phyloP scores from a whole-genome alignment of 2,888 invertebrate species.

The Kuschelorhynchus macadamiae region DNA sequence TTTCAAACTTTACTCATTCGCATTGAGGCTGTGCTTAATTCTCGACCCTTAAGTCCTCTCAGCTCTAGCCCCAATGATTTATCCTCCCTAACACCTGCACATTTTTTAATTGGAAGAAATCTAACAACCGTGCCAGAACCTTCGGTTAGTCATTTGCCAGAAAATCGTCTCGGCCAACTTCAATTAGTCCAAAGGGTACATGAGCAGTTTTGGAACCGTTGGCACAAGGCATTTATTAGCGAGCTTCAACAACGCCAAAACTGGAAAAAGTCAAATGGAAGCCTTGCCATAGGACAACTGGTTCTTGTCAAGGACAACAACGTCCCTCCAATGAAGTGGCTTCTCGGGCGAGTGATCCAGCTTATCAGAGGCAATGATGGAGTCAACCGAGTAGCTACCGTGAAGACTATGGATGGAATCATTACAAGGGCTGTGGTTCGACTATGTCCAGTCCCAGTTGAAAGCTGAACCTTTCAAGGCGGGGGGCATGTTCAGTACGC shows the following conservation, averaged over 20 bases:
- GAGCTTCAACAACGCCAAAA: constrained; percentile 48
- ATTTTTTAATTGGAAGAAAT: constrained; percentile 55
- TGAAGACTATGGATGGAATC: too few species aligned
- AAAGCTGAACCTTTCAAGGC: too few species aligned
- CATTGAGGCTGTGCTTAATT: too few species aligned
- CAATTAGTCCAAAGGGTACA: constrained; percentile 44
- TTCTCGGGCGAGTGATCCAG: neutral
- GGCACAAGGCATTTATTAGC: constrained; percentile 47
- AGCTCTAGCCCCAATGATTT: too few species aligned
- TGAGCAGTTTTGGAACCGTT: constrained; percentile 51
- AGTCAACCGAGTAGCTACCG: too few species aligned
- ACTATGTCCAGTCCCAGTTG: too few species aligned
- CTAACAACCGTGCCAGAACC: constrained; percentile 51
- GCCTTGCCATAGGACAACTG: neutral
- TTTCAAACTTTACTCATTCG: too few species aligned
- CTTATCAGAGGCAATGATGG: neutral
- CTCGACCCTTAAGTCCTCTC: too few species aligned
- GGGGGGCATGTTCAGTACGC: too few species aligned
- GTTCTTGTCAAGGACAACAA: constrained; percentile 16
- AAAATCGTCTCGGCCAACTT: constrained; percentile 44
- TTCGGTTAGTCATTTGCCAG: constrained; percentile 19
- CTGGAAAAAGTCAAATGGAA: constrained; percentile 30
- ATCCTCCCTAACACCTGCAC: too few species aligned
- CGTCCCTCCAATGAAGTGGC: constrained; percentile 14
- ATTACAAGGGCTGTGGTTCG: too few species aligned